A percentile compares a stretch with the other conserved stretches of the same genome.
phyloP scores from a whole-genome alignment of 1,140 invertebrate species.

The Mactra quadrangularis region DNA sequence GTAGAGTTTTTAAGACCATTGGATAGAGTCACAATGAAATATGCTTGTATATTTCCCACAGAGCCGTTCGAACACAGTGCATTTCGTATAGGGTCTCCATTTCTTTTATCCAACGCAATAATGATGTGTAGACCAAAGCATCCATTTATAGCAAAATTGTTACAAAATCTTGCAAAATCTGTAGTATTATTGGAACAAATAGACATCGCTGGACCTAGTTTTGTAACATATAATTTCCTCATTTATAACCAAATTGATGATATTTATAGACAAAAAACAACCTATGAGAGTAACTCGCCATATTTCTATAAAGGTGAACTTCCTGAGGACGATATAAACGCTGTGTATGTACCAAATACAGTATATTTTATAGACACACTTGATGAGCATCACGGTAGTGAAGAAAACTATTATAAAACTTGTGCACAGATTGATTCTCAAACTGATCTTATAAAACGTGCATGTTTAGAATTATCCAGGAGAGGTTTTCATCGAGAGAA shows the following conservation, averaged over 20 bases:
- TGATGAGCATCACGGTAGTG: conserved; percentile 44
- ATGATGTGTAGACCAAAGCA: conserved; percentile 74
- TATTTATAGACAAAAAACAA: conserved; percentile 1
- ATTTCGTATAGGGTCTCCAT: conserved; percentile 66
- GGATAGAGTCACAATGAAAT: conserved; percentile 63
- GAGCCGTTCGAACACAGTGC: conserved; percentile 76
- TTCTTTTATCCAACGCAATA: conserved; percentile 74
- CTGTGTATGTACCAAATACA: conserved; percentile 69
- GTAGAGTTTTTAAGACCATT: conserved; percentile 70
- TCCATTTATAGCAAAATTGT: conserved; percentile 73
- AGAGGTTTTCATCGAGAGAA: conserved; percentile 44
- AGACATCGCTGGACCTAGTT: conserved; percentile 6
- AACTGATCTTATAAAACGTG: conserved; percentile 53
- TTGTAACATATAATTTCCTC: conserved; percentile 59
- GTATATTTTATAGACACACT: conserved; percentile 73
- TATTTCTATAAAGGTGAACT: conserved; percentile 56
- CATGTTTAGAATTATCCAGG: conserved; percentile 66
- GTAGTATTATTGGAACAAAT: conserved; percentile 48
- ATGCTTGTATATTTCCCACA: conserved; percentile 74
- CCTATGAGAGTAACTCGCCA: conserved; percentile 39
- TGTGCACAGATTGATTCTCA: conserved; percentile 57
- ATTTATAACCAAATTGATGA: conserved; percentile 59
- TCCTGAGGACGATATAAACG: conserved; percentile 36
- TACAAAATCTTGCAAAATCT: conserved; percentile 68
- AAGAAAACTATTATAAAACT: conserved; percentile 25